Evolutionary conservation across 2,888 invertebrate species (phyloP), one percentile per base, ranked within the genome.

Genomic region (Tetranychus piercei): DNA sequence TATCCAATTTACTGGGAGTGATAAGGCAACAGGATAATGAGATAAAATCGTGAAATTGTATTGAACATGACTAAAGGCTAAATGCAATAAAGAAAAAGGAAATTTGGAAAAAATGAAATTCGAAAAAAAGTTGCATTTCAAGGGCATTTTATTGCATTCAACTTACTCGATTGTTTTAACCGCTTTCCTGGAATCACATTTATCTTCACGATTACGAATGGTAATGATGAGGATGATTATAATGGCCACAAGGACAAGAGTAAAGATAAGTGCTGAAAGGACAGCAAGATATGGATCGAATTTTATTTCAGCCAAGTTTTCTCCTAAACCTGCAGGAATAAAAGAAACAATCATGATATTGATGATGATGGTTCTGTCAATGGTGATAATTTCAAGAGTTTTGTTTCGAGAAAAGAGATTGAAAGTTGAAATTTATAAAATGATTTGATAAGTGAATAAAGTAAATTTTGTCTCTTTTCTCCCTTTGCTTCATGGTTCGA

Each of bases 141-240:
- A 34, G 34, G 34, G 34, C 34, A 34, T 34, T 34, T 34, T 34
- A 34, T 34, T 34, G 34, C 34, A 34, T 34, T 34, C 34, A 34
- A 34, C 55, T 55, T 55, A 55, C 55, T 55, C 55, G 15, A 55
- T 55, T 15, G 55, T 3, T 55, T 55, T 55, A 55, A 55, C 11
- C 55, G 9, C 7, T 15, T 55, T 55, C 20, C 22, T 69, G 20
- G 69, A 22, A 22, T 69, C 69, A 69, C 15, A 15, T 71, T 20
- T n/a, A 23, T 71, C 71, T n/a, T 71, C 71, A 23, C 43, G 44
- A 71, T 45, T 71, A 44, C 71, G 44, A 71, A 71, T 71, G 4
- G n/a, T 71, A n/a, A 71, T 43, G 34, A 71, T 43, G 9, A 71
- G 71, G 15, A 71, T 34, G 15, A 71, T 71, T n/a, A 71, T 71